Evolutionary conservation across 2,113 vertebrate genomes (phyloP).

Genomic region (Pedetes capensis): DNA sequence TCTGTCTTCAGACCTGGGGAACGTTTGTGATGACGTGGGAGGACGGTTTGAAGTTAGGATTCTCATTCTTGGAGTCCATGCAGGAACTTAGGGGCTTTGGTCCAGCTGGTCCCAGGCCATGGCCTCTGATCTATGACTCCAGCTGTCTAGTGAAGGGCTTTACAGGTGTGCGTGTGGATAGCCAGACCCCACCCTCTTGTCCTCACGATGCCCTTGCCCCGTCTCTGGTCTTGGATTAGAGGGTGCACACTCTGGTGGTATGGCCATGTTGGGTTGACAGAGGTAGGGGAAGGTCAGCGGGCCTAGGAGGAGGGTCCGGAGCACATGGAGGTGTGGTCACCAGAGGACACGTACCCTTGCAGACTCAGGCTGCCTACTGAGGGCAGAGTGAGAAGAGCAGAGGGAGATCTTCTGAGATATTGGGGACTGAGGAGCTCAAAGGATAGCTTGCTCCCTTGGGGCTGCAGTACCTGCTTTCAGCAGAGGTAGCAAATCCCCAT

Average conservation of each 20-base stretch:
- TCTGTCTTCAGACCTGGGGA: background rate
- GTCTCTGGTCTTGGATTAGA: background rate
- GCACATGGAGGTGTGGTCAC: background rate
- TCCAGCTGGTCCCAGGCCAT: background rate
- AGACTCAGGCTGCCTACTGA: background rate
- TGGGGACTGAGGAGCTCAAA: background rate
- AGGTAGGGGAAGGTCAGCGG: background rate
- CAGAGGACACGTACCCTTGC: background rate
- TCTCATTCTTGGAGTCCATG: background rate
- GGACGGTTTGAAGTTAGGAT: background rate
- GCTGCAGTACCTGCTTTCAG: background rate
- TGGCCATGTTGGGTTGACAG: background rate
- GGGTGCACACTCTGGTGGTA: accelerated
- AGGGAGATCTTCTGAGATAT: background rate
- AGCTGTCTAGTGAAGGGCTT: background rate
- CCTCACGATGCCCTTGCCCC: background rate
- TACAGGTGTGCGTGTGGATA: background rate
- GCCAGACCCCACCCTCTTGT: too few relatives aligned
- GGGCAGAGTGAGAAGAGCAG: background rate
- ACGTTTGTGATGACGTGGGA: background rate
- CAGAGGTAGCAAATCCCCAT: background rate
- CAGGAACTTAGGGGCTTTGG: background rate
- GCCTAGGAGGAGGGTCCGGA: background rate
- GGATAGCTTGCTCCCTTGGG: background rate
- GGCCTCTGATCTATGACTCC: background rate